Conservation (phyloP, 2,113 vertebrate genomes). For the Danio rerio region DNA sequence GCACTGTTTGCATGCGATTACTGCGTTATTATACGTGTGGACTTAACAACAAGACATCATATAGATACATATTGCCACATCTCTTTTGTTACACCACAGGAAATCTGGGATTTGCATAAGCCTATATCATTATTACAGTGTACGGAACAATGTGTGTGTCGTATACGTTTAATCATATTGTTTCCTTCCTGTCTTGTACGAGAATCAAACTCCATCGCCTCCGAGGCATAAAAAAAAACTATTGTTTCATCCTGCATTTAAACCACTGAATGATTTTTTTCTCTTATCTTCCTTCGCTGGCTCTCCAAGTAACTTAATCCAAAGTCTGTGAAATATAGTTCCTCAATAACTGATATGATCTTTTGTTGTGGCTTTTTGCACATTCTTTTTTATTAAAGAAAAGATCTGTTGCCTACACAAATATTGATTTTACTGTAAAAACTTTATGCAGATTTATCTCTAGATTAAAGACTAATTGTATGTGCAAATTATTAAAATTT, state of each 20-base stretch:
- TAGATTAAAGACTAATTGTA: neutral
- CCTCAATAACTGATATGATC: slow-evolving; percentile 52
- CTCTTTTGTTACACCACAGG: slow-evolving; percentile 14
- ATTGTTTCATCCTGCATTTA: slow-evolving; percentile 71
- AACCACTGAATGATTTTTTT: slow-evolving; percentile 67
- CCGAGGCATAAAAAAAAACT: slow-evolving; percentile 67
- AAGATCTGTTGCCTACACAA: neutral
- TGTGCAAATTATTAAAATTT: neutral
- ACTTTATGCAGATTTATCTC: neutral
- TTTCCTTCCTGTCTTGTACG: slow-evolving; percentile 16
- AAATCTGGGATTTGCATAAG: slow-evolving; percentile 9
- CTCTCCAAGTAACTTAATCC: slow-evolving; percentile 45
- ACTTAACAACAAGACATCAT: neutral
- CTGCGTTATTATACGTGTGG: neutral
- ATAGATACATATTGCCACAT: neutral
- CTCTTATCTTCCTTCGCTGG: slow-evolving; percentile 60
- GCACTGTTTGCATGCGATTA: neutral
- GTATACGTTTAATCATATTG: slow-evolving; percentile 27
- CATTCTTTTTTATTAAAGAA: neutral
- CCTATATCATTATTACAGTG: slow-evolving; percentile 9
- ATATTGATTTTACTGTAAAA: neutral
- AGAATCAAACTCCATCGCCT: slow-evolving; percentile 50
- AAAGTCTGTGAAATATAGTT: slow-evolving; percentile 45
- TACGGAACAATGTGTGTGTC: neutral
- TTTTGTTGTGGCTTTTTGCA: slow-evolving; percentile 42